A percentile compares a stretch with the other conserved stretches of the same genome.
Evolutionary conservation across 1,140 invertebrate species (phyloP).

Genomic region (Platorchestia sp.): DNA sequence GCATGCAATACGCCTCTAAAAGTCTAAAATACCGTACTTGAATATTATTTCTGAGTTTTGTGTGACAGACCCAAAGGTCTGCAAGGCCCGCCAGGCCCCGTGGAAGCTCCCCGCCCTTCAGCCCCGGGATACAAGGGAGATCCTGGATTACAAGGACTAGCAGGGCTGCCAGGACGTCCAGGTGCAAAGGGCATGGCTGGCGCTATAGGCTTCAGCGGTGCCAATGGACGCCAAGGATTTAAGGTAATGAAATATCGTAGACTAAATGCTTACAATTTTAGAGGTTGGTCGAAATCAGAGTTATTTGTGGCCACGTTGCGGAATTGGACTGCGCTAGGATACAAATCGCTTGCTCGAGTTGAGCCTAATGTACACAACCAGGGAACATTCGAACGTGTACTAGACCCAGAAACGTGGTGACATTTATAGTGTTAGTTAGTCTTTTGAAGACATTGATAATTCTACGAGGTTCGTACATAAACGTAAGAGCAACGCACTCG

Average conservation of each 20-base stretch:
- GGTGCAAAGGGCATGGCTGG: conserved; percentile 7
- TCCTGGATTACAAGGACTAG: not conserved
- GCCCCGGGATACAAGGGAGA: not conserved
- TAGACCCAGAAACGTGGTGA: too few relatives aligned
- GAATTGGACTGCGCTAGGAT: too few relatives aligned
- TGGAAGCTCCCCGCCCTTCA: not conserved
- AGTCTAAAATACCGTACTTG: too few relatives aligned
- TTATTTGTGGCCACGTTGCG: too few relatives aligned
- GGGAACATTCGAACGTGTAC: too few relatives aligned
- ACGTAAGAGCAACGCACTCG: too few relatives aligned
- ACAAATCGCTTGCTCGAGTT: too few relatives aligned
- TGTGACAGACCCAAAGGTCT: not conserved
- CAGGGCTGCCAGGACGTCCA: not conserved
- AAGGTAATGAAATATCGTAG: not conserved
- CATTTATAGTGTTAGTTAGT: too few relatives aligned
- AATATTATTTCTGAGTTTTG: not conserved
- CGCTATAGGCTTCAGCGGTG: not conserved
- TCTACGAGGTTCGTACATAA: too few relatives aligned
- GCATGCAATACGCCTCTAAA: not conserved
- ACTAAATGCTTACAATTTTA: not conserved
- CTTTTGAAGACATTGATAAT: too few relatives aligned
- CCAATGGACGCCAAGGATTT: not conserved
- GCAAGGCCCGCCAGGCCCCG: not conserved
- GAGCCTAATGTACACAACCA: too few relatives aligned
- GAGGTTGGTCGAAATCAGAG: not conserved